A percentile compares a stretch with the other conserved stretches of the same genome.
These are phyloP conservation scores for Nasonovia ribisnigri DNA, from an alignment of 2,888 invertebrate species.

Conservation along the genomic window DNA sequence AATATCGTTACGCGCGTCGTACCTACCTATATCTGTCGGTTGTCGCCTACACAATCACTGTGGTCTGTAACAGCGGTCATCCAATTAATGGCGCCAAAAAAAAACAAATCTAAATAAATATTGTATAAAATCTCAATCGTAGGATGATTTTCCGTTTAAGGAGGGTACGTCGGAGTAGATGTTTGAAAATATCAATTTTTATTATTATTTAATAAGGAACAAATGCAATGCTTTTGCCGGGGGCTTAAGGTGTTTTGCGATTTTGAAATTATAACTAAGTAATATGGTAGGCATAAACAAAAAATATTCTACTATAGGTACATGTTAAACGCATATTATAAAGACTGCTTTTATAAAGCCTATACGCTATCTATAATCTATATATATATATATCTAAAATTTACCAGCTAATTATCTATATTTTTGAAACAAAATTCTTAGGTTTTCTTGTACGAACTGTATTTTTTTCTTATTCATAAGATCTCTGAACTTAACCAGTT, in stretches of 20 bases:
- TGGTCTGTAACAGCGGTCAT: background rate
- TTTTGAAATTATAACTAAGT: background rate
- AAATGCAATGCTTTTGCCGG: background rate
- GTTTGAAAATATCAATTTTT: background rate
- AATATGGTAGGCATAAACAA: too few relatives aligned
- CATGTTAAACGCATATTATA: background rate
- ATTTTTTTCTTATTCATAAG: background rate
- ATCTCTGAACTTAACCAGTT: background rate
- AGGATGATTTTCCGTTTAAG: constrained; percentile 46
- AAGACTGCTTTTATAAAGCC: background rate
- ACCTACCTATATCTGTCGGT: background rate
- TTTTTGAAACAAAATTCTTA: background rate
- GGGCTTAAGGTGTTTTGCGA: background rate
- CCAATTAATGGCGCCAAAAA: constrained; percentile 53
- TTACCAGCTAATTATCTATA: background rate
- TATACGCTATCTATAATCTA: background rate
- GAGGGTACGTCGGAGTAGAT: background rate
- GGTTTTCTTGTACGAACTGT: background rate
- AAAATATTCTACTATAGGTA: too few relatives aligned
- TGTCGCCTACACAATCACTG: constrained; percentile 32
- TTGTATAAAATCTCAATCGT: background rate
- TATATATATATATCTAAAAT: background rate
- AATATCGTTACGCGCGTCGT: background rate
- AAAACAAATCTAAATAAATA: background rate
- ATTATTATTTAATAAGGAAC: background rate